A percentile compares a stretch with the other conserved stretches of the same genome.
phyloP scores from a whole-genome alignment of 2,888 invertebrate species.

The Protodeltote pygarga region DNA sequence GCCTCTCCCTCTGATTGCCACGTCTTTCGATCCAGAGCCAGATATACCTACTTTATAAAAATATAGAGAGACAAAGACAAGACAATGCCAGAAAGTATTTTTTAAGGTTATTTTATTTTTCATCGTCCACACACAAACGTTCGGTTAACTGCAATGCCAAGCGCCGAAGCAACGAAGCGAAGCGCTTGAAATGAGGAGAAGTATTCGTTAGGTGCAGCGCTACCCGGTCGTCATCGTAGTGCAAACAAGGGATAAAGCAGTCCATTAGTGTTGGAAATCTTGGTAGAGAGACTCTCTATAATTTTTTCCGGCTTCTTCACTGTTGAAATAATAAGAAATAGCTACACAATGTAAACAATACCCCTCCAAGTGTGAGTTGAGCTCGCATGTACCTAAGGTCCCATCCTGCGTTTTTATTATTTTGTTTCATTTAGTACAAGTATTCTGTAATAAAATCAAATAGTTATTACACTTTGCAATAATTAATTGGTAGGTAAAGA shows the following conservation, averaged over 20 bases:
- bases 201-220: constrained; percentile 49
- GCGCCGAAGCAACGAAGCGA: constrained; percentile 29
- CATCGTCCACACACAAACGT: constrained; percentile 17
- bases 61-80: background rate
- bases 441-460: no score
- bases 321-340: constrained; percentile 25
- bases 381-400: no score
- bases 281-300: constrained; percentile 25
- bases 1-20: no score
- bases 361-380: no score
- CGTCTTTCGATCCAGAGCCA: no score
- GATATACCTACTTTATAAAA: background rate
- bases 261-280: constrained; percentile 66
- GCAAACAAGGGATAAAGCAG: constrained; percentile 66
- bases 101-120: constrained; percentile 18
- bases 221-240: constrained; percentile 55
- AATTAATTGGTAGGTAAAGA: no score
- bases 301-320: constrained; percentile 18
- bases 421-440: no score
- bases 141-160: constrained; percentile 43
- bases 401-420: no score
- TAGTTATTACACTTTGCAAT: no score
- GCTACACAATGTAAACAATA: no score
- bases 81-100: constrained; percentile 18
- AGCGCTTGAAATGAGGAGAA: constrained; percentile 9